Conservation (phyloP, 2,113 vertebrate genomes). For the Scomber scombrus region DNA sequence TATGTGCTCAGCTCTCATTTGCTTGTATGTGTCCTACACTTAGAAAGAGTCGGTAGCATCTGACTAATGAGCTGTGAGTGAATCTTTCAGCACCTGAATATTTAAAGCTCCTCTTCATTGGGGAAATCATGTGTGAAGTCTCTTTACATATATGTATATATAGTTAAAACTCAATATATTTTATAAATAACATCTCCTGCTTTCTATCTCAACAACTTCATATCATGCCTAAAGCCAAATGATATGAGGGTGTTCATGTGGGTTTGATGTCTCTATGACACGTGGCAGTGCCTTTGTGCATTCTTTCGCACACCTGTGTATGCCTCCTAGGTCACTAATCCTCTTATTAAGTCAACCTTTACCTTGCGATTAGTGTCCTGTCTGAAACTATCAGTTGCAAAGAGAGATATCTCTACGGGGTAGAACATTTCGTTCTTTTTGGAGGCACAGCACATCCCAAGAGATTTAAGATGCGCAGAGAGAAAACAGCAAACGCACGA, state of each 20-base stretch:
- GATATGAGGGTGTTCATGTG: not conserved
- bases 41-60: constrained; percentile 12
- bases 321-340: constrained; percentile 37
- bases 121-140: not conserved
- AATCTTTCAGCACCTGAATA: constrained; percentile 33
- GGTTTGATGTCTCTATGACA: not conserved
- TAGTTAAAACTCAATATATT: not conserved
- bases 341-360: constrained; percentile 41
- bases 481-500: not conserved
- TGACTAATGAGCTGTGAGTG: constrained; percentile 64
- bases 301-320: not conserved
- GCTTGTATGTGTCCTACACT: constrained; percentile 3
- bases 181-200: not conserved
- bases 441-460: not conserved
- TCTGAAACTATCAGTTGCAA: constrained; percentile 32
- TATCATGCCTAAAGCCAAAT: not conserved
- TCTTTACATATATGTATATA: no score
- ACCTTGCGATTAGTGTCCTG: constrained; percentile 30
- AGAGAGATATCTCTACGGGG: not conserved
- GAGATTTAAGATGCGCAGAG: not conserved
- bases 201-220: not conserved
- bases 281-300: not conserved
- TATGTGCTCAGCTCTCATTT: constrained; percentile 27
- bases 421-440: constrained; percentile 13
- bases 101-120: constrained; percentile 14